Conservation (phyloP, 2,797 vertebrate genomes). For the Centropyge bicolor region DNA sequence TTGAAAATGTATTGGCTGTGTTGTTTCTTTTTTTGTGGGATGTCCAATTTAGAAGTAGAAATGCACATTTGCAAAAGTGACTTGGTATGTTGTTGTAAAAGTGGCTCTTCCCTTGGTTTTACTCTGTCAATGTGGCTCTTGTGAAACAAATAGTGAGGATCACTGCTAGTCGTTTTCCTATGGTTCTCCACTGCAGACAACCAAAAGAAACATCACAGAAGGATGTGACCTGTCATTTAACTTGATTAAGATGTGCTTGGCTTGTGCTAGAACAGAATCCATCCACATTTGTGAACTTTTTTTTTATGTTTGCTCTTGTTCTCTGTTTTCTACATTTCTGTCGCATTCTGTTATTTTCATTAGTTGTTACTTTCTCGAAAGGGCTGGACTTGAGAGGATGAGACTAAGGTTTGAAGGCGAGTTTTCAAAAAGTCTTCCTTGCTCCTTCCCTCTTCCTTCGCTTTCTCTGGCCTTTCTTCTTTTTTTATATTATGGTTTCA, state of each 20-base stretch:
- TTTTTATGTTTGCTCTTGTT: not conserved
- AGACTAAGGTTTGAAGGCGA: slow-evolving; percentile 56
- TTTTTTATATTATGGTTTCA: not conserved
- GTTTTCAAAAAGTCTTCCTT: slow-evolving; percentile 32
- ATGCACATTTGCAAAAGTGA: too few species aligned
- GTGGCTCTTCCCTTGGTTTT: too few species aligned
- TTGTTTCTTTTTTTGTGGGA: too few species aligned
- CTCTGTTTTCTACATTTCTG: slow-evolving; percentile 25
- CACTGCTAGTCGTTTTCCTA: not conserved
- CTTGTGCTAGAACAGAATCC: too few species aligned
- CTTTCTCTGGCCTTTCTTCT: not conserved
- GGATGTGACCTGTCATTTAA: slow-evolving; percentile 33
- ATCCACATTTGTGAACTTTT: slow-evolving; percentile 5
- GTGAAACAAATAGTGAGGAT: too few species aligned
- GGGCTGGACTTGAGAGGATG: slow-evolving; percentile 37
- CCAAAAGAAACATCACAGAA: slow-evolving; percentile 28
- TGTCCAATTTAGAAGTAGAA: too few species aligned
- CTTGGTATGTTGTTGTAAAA: too few species aligned
- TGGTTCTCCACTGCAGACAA: not conserved
- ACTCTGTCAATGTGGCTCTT: too few species aligned
- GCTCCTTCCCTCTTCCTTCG: not conserved
- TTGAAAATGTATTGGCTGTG: too few species aligned
- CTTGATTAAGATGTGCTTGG: slow-evolving; percentile 13
- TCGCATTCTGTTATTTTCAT: slow-evolving; percentile 41
- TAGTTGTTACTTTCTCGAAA: slow-evolving; percentile 59